Base-by-base conservation (phyloP, 2,888 invertebrate species). In the Amblyjoppa fuscipennis region DNA sequence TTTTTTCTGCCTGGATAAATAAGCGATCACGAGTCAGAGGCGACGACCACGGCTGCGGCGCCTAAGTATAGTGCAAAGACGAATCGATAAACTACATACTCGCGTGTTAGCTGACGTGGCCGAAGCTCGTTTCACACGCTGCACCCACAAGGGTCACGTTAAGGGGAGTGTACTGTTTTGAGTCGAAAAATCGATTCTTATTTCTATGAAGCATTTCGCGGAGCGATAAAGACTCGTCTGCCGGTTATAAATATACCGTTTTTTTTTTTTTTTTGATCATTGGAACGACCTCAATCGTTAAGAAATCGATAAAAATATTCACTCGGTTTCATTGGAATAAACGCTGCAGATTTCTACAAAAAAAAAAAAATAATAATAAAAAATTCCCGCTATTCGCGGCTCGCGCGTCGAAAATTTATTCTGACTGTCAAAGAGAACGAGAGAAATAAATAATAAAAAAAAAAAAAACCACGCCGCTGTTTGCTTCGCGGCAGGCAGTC, bases 41-140 rank as follows among this genome's bases (percentile, higher is more conserved):
- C 75, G 45, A 64, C 61, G 61, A 75, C 49, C 61, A 49, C 49
- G 64, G 49, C 64, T 31, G 51, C n/a, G 51, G 56, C 59, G 73
- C 11, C 64, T 73, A 61, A 45, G 45, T 45, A 45, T 51, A 66
- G 70, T 71, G 76, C 68, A 75, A 73, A 73, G 45, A 56, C 31
- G 16, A 61, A 82, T 76, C 66, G 71, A 82, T 49, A 66, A 59
- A 53, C 56, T 49, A 68, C 45, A 68, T 68, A 61, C 68, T 73
- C 53, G 68, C 41, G 45, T 56, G 56, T 41, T 53, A 16, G 53
- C 74, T 85, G 84, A 81, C 84, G 84, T 85, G 84, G 77, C 64
- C 64, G 64, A 45, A 61, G 74, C 78, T 74, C 56, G 73, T 66
- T 53, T 76, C 34, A 16, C 20, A 51, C 66, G 25, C 34, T 53